Percentiles rank a stretch among this genome's conserved stretches.
Conservation (phyloP, 2,797 vertebrate species). For the Parambassis ranga region DNA sequence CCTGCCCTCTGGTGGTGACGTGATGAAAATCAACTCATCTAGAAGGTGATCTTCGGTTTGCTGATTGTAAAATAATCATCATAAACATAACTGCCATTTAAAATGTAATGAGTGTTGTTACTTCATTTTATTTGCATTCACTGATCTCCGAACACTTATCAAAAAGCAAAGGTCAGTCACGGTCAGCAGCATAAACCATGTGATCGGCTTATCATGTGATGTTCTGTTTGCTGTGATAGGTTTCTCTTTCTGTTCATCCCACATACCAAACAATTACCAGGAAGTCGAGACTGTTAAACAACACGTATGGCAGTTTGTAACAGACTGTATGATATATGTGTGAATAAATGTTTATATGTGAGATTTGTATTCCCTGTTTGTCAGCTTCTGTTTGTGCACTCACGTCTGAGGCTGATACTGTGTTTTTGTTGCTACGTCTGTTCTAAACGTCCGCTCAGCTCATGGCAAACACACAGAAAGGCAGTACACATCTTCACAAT, state of each 20-base stretch:
- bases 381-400: not conserved
- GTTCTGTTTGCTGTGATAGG: not conserved
- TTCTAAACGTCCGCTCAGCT: not conserved
- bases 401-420: not conserved
- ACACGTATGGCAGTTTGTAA: too few relatives aligned
- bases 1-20: slow-evolving; percentile 64
- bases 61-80: not conserved
- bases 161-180: slow-evolving; percentile 26
- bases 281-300: not conserved
- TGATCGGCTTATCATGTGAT: not conserved
- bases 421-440: not conserved
- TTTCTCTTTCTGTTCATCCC: slow-evolving; percentile 47
- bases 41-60: not conserved
- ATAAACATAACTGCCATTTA: slow-evolving; percentile 7
- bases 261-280: not conserved
- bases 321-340: too few relatives aligned
- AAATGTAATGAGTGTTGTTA: slow-evolving; percentile 8
- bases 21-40: not conserved
- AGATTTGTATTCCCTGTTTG: not conserved
- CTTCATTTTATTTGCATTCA: too few relatives aligned
- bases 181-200: not conserved
- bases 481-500: not conserved
- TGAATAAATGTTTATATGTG: not conserved
- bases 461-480: slow-evolving; percentile 19
- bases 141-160: slow-evolving; percentile 5